phyloP scores from a whole-genome alignment of 1,140 invertebrate species.

The Drosophila biarmipes region DNA sequence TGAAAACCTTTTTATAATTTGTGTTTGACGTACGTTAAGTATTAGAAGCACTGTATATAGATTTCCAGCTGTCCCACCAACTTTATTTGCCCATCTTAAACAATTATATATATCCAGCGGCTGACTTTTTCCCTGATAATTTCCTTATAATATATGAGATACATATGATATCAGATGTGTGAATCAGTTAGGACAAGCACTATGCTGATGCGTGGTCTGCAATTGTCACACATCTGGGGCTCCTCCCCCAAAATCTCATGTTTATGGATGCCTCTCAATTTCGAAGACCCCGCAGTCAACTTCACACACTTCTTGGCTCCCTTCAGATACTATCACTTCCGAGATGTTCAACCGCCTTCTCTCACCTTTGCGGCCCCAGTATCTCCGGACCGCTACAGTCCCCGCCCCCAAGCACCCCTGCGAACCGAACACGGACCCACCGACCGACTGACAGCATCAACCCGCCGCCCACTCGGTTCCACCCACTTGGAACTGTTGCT shows the following conservation, averaged over 20 bases:
- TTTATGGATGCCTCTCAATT: neutral
- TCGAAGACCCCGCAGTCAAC: neutral
- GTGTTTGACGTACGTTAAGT: neutral
- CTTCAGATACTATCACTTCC: constrained; percentile 1
- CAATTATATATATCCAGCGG: neutral
- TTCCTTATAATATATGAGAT: neutral
- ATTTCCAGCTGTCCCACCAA: neutral
- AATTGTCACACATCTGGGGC: neutral
- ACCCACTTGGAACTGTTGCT: constrained; percentile 50
- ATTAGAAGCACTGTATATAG: neutral
- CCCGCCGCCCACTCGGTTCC: neutral
- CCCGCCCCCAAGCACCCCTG: neutral
- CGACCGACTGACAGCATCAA: neutral
- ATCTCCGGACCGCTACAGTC: constrained; percentile 6
- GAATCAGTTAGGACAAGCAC: too few species aligned
- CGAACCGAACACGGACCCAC: neutral
- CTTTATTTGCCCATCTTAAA: neutral
- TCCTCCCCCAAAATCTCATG: too few species aligned
- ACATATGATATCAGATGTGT: neutral
- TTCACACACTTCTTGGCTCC: neutral
- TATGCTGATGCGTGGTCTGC: neutral
- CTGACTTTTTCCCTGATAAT: neutral
- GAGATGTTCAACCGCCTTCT: constrained; percentile 1
- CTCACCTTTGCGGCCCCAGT: neutral
- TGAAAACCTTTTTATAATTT: too few species aligned